Evolutionary conservation across 2,888 invertebrate species (phyloP).

Genomic region (Tuberolachnus salignus): DNA sequence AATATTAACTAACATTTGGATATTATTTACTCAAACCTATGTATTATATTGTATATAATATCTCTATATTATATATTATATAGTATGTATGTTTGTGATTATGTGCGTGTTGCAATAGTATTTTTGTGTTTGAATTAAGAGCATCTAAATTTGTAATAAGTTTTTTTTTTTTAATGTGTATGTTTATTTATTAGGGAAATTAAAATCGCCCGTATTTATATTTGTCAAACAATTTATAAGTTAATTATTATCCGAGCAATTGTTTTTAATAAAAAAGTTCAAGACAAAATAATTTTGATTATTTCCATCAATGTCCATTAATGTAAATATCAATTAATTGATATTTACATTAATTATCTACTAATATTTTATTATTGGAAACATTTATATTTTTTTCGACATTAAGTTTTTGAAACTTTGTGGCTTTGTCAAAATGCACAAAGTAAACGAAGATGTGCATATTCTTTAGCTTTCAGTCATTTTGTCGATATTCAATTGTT

Average conservation of each 20-base stretch:
- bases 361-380: constrained; percentile 6
- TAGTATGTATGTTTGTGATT: not conserved
- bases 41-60: constrained; percentile 12
- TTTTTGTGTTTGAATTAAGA: constrained; percentile 15
- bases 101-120: constrained; percentile 5
- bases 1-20: constrained; percentile 40
- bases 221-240: not conserved
- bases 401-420: not conserved
- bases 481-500: not conserved
- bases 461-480: constrained; percentile 14
- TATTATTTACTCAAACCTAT: constrained; percentile 40
- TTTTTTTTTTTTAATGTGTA: not conserved
- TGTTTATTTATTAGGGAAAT: not conserved
- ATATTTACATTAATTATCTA: constrained; percentile 5
- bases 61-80: not conserved
- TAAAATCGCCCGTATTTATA: not conserved
- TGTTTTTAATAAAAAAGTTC: constrained; percentile 4
- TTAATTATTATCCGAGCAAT: not conserved
- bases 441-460: constrained; percentile 16
- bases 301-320: constrained; percentile 9
- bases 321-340: not conserved
- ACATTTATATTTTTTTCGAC: not conserved
- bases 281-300: constrained; percentile 4
- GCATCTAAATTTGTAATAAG: not conserved
- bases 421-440: not conserved